phyloP scores from a whole-genome alignment of 1,140 invertebrate species.

The Cyclargus thomasi region DNA sequence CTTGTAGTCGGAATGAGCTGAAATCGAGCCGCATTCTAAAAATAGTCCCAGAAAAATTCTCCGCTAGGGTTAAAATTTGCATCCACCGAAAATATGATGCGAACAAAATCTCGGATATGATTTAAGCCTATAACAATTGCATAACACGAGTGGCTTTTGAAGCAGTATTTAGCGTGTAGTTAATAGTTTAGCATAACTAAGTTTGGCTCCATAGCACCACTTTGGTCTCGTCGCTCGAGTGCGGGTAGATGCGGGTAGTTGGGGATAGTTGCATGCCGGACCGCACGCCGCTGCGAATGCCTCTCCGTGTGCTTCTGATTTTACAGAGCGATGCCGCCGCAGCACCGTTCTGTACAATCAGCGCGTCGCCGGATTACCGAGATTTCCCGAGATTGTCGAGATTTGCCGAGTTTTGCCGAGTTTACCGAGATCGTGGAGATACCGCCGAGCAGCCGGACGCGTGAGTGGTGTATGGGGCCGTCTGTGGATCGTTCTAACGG shows the following conservation, averaged over 20 bases:
- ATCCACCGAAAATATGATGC: too few relatives aligned
- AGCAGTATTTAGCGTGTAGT: conserved; percentile 21
- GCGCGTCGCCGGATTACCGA: neutral
- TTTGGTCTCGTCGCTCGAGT: conserved; percentile 63
- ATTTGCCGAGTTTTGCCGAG: conserved; percentile 20
- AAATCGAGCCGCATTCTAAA: neutral
- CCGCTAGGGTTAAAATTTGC: neutral
- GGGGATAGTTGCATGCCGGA: conserved; percentile 36
- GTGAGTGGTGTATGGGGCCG: conserved; percentile 68
- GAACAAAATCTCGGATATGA: too few relatives aligned
- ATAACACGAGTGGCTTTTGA: neutral
- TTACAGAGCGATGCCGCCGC: conserved; percentile 5
- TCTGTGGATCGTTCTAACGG: conserved; percentile 57
- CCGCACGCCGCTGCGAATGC: conserved; percentile 30
- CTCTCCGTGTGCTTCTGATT: conserved; percentile 19
- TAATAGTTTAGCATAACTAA: conserved; percentile 32
- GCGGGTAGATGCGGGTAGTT: too few relatives aligned
- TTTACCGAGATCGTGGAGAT: conserved; percentile 24
- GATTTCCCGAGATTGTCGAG: conserved; percentile 18
- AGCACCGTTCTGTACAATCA: conserved; percentile 9
- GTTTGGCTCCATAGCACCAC: conserved; percentile 68
- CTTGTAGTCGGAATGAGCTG: neutral
- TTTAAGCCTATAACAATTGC: neutral
- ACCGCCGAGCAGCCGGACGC: conserved; percentile 61
- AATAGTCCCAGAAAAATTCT: neutral